phyloP scores from a whole-genome alignment of 64 coral and sea anemone species.

The Stichodactyla mertensii region DNA sequence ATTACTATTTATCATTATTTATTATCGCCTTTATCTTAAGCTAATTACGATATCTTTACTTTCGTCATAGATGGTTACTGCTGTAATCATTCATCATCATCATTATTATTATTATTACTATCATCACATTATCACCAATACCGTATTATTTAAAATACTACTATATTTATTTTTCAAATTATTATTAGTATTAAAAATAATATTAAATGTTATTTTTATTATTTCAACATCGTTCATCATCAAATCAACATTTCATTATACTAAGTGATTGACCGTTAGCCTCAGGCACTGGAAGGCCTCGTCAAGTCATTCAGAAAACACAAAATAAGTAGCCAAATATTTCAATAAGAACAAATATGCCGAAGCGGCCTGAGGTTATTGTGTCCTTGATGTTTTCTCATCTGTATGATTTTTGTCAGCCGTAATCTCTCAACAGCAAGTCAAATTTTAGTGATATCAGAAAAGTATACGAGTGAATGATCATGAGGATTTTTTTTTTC shows the following conservation, averaged over 20 bases:
- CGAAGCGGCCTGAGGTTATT: background rate
- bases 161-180: too few species aligned
- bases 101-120: background rate
- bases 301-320: background rate
- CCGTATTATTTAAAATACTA: too few species aligned
- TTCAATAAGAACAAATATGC: background rate
- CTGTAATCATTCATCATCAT: background rate
- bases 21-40: too few species aligned
- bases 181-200: too few species aligned
- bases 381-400: background rate
- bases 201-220: too few species aligned
- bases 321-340: background rate
- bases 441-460: background rate
- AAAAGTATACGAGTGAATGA: background rate
- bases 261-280: background rate
- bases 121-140: background rate
- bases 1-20: too few species aligned
- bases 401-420: background rate
- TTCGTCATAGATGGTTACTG: too few species aligned
- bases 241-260: too few species aligned
- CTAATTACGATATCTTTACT: too few species aligned
- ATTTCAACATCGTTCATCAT: too few species aligned
- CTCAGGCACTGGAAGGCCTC: background rate
- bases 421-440: background rate
- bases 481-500: background rate